These are phyloP conservation scores for Liopterus haemorrhoidalis DNA, from an alignment of 2,888 invertebrate species.

Conservation along the genomic window DNA sequence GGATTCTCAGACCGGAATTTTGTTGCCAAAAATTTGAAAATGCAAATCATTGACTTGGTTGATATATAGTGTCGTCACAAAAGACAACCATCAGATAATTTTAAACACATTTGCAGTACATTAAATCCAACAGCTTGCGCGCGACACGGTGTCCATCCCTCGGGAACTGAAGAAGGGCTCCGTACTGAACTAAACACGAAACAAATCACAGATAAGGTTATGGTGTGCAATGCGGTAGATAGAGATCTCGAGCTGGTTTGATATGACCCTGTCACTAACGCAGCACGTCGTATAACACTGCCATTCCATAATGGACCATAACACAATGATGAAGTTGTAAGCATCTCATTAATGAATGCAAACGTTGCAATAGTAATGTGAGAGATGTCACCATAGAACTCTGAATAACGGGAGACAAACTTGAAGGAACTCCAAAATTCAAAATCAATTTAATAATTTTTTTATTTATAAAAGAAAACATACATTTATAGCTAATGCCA, in stretches of 20 bases:
- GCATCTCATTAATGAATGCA: constrained; percentile 17
- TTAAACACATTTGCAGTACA: constrained; percentile 10
- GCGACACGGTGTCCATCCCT: neutral
- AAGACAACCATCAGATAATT: too few species aligned
- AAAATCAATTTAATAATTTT: too few species aligned
- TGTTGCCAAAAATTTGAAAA: too few species aligned
- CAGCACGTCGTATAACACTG: neutral
- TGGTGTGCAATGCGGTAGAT: constrained; percentile 5
- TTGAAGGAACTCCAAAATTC: too few species aligned
- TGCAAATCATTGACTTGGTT: too few species aligned
- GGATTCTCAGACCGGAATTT: too few species aligned
- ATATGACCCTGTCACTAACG: constrained; percentile 2
- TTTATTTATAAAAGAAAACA: too few species aligned
- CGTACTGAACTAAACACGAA: neutral
- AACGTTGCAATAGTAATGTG: too few species aligned
- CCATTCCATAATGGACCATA: constrained; percentile 5
- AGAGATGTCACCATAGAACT: too few species aligned
- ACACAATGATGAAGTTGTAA: constrained; percentile 7
- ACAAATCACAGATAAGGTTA: constrained; percentile 1
- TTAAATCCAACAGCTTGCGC: constrained; percentile 9
- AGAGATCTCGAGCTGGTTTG: constrained; percentile 11
- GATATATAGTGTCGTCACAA: too few species aligned
- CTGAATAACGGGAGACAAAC: too few species aligned
- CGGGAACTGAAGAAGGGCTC: neutral
- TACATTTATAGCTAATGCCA: too few species aligned